Evolutionary conservation across 2,797 vertebrate genomes (phyloP).

Genomic region (Acestrorhynchus altus): DNA sequence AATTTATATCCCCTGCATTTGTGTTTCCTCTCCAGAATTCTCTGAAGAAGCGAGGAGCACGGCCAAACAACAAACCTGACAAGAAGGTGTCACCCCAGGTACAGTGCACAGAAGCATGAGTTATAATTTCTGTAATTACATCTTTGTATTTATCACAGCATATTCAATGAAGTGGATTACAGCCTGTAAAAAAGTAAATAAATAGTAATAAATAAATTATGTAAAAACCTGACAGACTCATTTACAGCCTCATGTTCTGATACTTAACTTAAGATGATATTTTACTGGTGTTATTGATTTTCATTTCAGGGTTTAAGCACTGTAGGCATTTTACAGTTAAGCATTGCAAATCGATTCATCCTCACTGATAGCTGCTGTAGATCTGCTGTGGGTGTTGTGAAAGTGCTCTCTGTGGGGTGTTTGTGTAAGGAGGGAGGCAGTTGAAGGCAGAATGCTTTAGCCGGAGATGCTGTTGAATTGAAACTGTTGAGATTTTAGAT

Average conservation of each 20-base stretch:
- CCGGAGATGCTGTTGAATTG: background rate
- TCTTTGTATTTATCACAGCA: background rate
- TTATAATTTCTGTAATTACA: background rate
- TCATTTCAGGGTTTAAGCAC: background rate
- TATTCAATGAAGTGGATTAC: background rate
- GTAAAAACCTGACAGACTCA: background rate
- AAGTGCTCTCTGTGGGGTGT: background rate
- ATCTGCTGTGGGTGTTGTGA: background rate
- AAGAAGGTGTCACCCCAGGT: constrained; percentile 92
- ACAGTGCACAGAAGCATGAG: constrained; percentile 49
- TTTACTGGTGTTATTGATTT: background rate
- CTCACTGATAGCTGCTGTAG: background rate
- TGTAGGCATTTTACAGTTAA: background rate
- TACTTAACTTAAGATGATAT: background rate
- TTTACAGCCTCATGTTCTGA: background rate
- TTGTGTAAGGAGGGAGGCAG: background rate
- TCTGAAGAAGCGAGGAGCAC: constrained; percentile 90
- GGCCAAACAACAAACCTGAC: constrained; percentile 89
- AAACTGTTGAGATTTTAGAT: too few species aligned
- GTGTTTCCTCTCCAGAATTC: constrained; percentile 82
- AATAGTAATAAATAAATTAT: background rate
- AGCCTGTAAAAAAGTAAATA: background rate
- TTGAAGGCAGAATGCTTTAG: background rate
- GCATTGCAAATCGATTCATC: background rate
- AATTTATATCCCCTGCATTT: constrained; percentile 38